These are phyloP conservation scores for Lytechinus variegatus DNA, from an alignment of 35 echinoderm and acorn worm genomes.

Conservation along the genomic window DNA sequence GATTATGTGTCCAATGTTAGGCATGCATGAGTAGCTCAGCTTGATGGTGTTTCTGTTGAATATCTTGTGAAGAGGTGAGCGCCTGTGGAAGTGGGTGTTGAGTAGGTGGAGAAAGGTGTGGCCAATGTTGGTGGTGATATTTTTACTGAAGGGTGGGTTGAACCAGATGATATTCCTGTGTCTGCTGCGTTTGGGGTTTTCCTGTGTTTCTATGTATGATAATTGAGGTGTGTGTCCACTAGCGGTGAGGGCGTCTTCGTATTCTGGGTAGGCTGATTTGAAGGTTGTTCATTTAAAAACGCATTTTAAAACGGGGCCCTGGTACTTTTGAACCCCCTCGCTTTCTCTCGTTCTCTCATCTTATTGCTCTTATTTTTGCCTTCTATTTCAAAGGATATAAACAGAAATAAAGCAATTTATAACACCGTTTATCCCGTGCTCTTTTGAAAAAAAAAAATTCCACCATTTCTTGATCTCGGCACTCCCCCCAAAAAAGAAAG, in stretches of 20 bases:
- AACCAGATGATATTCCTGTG: slow-evolving; percentile 57
- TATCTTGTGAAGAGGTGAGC: neutral
- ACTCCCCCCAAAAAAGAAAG: no score
- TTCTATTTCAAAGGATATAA: no score
- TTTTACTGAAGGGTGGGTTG: slow-evolving; percentile 58
- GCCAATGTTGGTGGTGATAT: slow-evolving; percentile 52
- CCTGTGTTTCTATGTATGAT: neutral
- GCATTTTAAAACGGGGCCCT: no score
- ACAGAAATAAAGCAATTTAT: no score
- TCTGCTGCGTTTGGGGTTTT: neutral
- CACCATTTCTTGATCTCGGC: no score
- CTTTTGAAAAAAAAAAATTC: no score
- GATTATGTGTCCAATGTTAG: neutral
- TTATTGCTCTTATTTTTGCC: no score
- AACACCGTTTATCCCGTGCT: no score
- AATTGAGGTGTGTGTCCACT: slow-evolving; percentile 3
- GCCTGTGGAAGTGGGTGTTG: slow-evolving; percentile 49
- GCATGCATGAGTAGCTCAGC: slow-evolving; percentile 35
- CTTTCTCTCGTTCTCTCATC: no score
- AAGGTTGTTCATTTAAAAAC: neutral
- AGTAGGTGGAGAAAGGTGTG: slow-evolving; percentile 50
- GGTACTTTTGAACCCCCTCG: no score
- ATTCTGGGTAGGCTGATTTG: slow-evolving; percentile 16
- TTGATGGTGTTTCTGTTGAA: slow-evolving; percentile 41
- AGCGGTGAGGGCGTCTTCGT: neutral